A percentile compares a stretch with the other conserved stretches of the same genome.
Evolutionary conservation across 2,888 invertebrate genomes (phyloP).

Genomic region (Drosophila tanythrix): DNA sequence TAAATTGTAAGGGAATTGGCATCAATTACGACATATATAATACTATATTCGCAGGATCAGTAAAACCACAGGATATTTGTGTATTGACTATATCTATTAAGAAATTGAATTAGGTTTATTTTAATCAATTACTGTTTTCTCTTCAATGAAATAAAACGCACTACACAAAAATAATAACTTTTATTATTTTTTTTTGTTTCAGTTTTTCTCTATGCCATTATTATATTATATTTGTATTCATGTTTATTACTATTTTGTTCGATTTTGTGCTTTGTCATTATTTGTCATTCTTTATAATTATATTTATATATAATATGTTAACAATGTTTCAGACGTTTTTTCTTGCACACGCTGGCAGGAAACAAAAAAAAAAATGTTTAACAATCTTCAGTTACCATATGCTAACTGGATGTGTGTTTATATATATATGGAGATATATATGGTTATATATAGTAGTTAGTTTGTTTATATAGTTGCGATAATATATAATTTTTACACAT

Average conservation of each 20-base stretch:
- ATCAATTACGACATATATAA: neutral
- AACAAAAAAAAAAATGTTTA: conserved; percentile 26
- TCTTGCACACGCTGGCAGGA: conserved; percentile 22
- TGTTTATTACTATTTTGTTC: conserved; percentile 32
- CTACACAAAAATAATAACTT: conserved; percentile 62
- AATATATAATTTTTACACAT: conserved; percentile 38
- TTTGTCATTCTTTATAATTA: conserved; percentile 15
- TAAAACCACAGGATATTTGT: neutral
- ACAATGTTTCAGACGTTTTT: conserved; percentile 43
- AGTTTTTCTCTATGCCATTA: conserved; percentile 20
- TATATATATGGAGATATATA: conserved; percentile 18
- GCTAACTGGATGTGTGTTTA: neutral
- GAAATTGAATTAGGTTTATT: neutral
- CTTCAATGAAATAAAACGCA: conserved; percentile 62
- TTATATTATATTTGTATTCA: conserved; percentile 14
- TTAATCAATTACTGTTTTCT: neutral
- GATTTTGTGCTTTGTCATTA: conserved; percentile 31
- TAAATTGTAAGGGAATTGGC: neutral
- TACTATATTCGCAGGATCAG: neutral
- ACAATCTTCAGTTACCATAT: conserved; percentile 37
- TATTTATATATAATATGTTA: conserved; percentile 32
- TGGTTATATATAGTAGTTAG: conserved; percentile 13
- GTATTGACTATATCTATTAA: neutral
- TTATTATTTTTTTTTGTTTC: conserved; percentile 51
- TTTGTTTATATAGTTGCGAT: conserved; percentile 24